Conservation (phyloP, 2,113 vertebrate species). For the Sturnira hondurensis region DNA sequence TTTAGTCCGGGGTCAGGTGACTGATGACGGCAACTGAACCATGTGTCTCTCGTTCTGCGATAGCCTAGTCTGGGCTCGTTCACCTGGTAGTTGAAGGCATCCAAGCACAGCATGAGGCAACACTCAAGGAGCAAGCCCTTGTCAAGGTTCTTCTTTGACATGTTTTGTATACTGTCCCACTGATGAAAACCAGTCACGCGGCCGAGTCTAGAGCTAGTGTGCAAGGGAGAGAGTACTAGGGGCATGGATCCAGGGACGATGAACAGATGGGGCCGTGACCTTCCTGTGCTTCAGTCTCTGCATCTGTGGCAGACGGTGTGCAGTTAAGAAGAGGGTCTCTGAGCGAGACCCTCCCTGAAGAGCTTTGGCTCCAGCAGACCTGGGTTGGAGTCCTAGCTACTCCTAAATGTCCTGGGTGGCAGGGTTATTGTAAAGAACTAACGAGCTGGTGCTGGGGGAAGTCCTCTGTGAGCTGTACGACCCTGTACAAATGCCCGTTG, state of each 20-base stretch:
- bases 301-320: not conserved
- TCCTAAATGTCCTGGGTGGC: not conserved
- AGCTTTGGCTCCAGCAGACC: not conserved
- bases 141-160: not conserved
- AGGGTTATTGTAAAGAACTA: not conserved
- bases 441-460: not conserved
- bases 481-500: not conserved
- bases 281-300: not conserved
- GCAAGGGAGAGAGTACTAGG: no score
- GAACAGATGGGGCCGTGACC: no score
- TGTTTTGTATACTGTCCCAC: not conserved
- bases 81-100: not conserved
- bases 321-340: not conserved
- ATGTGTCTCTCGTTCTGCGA: rapidly evolving
- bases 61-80: not conserved
- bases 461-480: not conserved
- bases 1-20: not conserved
- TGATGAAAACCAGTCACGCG: not conserved
- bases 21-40: not conserved
- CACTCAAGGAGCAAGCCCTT: not conserved
- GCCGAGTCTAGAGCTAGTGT: not conserved
- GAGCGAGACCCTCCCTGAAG: not conserved
- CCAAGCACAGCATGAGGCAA: not conserved
- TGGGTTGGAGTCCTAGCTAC: not conserved
- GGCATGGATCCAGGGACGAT: not conserved